Base-by-base conservation (phyloP, 2,888 invertebrate genomes). In the Pristionchus maxplancki region DNA sequence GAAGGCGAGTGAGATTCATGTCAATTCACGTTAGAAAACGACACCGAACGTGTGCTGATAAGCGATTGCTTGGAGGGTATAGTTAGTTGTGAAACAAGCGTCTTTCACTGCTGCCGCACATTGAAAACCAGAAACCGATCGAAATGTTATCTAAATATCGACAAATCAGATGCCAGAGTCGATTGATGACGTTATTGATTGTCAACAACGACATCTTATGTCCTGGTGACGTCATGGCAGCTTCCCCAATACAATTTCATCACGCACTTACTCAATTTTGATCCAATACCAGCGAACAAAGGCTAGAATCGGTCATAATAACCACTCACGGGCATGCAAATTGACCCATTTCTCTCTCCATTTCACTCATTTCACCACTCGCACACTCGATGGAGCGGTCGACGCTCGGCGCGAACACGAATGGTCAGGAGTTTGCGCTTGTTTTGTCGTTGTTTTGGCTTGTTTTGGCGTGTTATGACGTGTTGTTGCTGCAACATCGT, bases 351-450 rank as follows among this genome's bases (percentile, higher is more conserved):
- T 13, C 0, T 13, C 71, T 40, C 71, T 6, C 20, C 71, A 24
- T 24, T 24, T 37, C 71, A 24, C 48, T 78, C 78, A 78, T 28
- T 78, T 78, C 44, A 20, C 78, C 20, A 78, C 78, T 78, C 78
- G 78, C 78, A 1, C n/a, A 13, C 48, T 24, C 28, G 24, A 74
- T 78, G 78, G 44, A 78, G 44, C 78, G 78, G 78, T 78, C 28
- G 78, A 17, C 71, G 37, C 31, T 9, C 71, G 64, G 64, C 31
- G 15, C 34, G 15, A 24, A 13, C 31, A 24, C 71, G 20, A 71
- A 71, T 71, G 71, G 71, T 71, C 15, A 17, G 71, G 44, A 9
- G 34, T 71, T 71, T 74, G 40, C 50, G 20, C 74, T 37, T 40
- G 24, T 34, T 48, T 78, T 28, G 3, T 0, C 44, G 1, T 17